phyloP scores from a whole-genome alignment of 2,113 vertebrate species.

The Poeciliopsis occidentalis region DNA sequence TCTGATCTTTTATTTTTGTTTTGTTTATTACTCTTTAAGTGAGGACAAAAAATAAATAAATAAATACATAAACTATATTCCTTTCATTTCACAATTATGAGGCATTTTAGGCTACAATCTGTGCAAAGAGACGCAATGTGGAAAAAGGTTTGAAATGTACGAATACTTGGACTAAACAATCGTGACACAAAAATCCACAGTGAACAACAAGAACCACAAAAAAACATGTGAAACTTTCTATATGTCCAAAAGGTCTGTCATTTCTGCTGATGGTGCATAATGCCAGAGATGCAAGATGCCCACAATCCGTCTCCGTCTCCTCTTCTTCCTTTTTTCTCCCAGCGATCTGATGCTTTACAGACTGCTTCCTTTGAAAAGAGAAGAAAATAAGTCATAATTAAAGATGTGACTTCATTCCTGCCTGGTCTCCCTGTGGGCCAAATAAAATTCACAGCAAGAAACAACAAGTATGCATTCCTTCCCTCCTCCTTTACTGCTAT shows the following conservation, averaged over 20 bases:
- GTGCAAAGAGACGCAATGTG: too few relatives aligned
- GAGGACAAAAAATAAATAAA: background rate
- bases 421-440: too few relatives aligned
- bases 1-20: too few relatives aligned
- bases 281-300: background rate
- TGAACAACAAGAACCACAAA: background rate
- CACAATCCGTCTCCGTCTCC: background rate
- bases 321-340: background rate
- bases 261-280: background rate
- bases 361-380: conserved; percentile 5
- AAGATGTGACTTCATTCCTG: background rate
- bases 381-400: conserved; percentile 4
- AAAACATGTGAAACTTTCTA: conserved; percentile 21
- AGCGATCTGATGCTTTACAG: background rate
- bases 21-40: too few relatives aligned
- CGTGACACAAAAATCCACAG: background rate
- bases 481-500: background rate
- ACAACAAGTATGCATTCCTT: background rate
- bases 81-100: background rate
- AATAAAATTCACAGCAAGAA: background rate
- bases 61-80: background rate
- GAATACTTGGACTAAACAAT: background rate
- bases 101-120: background rate
- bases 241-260: background rate
- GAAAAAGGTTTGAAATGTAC: background rate